A percentile compares a stretch with the other conserved stretches of the same genome.
These are phyloP conservation scores for Grus americana DNA, from an alignment of 2,113 vertebrate species.

Conservation along the genomic window DNA sequence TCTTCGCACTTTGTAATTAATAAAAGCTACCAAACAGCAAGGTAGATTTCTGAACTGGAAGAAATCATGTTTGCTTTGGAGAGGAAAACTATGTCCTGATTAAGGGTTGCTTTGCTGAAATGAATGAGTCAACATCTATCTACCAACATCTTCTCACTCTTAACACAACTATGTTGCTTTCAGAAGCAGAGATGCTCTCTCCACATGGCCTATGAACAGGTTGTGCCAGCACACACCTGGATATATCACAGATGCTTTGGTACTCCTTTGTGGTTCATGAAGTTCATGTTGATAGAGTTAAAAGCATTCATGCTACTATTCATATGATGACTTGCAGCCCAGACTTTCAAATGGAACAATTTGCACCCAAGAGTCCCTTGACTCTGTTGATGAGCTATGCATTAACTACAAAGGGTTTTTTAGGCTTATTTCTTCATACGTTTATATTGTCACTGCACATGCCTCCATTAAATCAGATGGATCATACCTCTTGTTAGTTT, in stretches of 20 bases:
- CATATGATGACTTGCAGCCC: neutral
- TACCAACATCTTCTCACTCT: neutral
- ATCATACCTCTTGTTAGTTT: neutral
- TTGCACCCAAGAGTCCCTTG: too few relatives aligned
- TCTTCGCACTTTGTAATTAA: neutral
- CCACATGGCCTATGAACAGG: accelerated
- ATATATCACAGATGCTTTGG: neutral
- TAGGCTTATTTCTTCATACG: neutral
- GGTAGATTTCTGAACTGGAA: neutral
- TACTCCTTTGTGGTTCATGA: neutral
- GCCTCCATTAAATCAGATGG: neutral
- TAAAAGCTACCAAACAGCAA: neutral
- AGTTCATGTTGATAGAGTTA: neutral
- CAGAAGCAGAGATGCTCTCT: neutral
- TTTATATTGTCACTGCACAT: neutral
- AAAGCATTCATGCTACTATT: neutral
- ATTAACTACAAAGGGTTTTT: neutral
- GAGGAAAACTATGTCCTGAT: neutral
- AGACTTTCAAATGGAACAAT: neutral
- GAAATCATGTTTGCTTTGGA: neutral
- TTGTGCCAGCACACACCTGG: neutral
- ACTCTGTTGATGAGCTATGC: neutral
- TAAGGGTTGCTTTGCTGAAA: neutral
- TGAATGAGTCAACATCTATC: neutral
- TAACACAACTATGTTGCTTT: accelerated